Percentiles rank a stretch among this genome's conserved stretches.
phyloP scores from a whole-genome alignment of 2,797 vertebrate genomes.

The Sebastes alutus region DNA sequence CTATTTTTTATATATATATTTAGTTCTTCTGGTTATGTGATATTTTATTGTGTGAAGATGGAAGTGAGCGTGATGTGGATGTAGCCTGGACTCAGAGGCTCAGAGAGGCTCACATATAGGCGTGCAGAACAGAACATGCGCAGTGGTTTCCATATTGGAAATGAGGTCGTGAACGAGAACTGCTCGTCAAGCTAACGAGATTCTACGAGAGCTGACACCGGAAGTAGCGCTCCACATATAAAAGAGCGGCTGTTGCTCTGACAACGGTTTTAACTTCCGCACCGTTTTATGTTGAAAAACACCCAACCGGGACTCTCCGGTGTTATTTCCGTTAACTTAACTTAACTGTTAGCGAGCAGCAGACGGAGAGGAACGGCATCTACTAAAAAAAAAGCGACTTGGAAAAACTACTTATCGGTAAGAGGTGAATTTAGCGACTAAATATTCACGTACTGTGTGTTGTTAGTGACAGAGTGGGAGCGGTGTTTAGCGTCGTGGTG shows the following conservation, averaged over 20 bases:
- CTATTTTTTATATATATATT: too few species aligned
- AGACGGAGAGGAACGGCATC: constrained; percentile 87
- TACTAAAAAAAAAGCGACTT: constrained; percentile 79
- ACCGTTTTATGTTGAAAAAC: constrained; percentile 67
- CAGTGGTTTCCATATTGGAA: constrained; percentile 96
- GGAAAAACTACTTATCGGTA: constrained; percentile 92
- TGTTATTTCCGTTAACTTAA: background rate
- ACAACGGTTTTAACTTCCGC: background rate
- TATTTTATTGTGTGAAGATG: constrained; percentile 63
- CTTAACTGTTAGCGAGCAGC: constrained; percentile 83
- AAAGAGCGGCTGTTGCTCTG: background rate
- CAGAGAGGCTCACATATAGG: constrained; percentile 74
- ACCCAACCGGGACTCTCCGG: background rate
- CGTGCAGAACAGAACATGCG: constrained; percentile 80
- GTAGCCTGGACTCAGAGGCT: constrained; percentile 75
- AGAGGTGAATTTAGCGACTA: constrained; percentile 79
- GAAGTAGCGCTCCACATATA: constrained; percentile 21
- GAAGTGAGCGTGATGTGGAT: constrained; percentile 79
- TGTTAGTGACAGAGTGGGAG: constrained; percentile 61
- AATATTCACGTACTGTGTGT: constrained; percentile 75
- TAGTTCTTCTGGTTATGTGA: constrained; percentile 37
- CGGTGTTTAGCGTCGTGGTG: constrained; percentile 70
- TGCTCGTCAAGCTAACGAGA: constrained; percentile 51
- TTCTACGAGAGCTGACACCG: background rate
- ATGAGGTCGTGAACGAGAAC: constrained; percentile 88